phyloP scores from a whole-genome alignment of 1,140 invertebrate genomes.

The Bombus terrestris region DNA sequence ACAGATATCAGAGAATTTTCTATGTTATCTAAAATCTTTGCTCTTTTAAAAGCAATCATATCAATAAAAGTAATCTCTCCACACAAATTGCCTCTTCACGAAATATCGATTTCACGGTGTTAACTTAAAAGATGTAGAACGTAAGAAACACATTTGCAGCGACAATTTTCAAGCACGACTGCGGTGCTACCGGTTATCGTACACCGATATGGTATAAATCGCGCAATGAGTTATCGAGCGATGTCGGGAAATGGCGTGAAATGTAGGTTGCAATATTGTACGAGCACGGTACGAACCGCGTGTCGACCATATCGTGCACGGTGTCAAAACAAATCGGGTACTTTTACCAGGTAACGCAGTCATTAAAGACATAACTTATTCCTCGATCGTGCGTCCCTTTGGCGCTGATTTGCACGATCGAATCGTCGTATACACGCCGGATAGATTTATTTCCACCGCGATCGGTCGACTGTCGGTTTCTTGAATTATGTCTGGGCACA shows the following conservation, averaged over 20 bases:
- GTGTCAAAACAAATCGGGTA: constrained; percentile 47
- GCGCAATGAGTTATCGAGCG: constrained; percentile 7
- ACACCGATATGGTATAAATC: constrained; percentile 8
- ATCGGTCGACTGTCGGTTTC: constrained; percentile 25
- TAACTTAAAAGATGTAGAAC: neutral
- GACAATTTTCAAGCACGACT: constrained; percentile 32
- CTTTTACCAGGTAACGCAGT: constrained; percentile 44
- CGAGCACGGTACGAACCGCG: neutral
- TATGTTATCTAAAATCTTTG: neutral
- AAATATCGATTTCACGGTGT: neutral
- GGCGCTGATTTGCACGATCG: constrained; percentile 50
- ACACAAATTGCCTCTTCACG: neutral
- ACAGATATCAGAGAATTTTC: neutral
- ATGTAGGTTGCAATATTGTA: constrained; percentile 40
- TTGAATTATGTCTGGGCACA: constrained; percentile 18
- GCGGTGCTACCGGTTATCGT: constrained; percentile 31
- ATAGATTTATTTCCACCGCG: constrained; percentile 43
- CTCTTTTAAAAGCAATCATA: neutral
- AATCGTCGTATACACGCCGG: constrained; percentile 41
- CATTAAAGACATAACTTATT: constrained; percentile 48
- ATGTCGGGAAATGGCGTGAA: constrained; percentile 15
- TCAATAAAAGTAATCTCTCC: neutral
- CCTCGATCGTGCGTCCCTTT: constrained; percentile 33
- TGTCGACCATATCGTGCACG: constrained; percentile 23
- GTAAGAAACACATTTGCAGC: constrained; percentile 1